Evolutionary conservation across 2,888 invertebrate genomes (phyloP).

Genomic region (Ornithoptera priamus): DNA sequence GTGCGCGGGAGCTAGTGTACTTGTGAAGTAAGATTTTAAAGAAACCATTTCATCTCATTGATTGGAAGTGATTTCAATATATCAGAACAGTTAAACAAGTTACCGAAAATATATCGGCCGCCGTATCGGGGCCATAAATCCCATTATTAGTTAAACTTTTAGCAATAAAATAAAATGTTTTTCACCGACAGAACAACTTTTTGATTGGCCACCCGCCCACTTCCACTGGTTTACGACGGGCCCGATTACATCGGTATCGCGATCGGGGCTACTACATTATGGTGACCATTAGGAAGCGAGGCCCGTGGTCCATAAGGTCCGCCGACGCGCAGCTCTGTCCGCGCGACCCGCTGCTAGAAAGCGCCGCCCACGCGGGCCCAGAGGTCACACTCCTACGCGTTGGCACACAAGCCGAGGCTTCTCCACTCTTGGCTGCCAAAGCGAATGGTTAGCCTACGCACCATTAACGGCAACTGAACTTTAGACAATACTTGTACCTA

Average conservation of each 20-base stretch:
- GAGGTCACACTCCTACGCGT: slow-evolving; percentile 71
- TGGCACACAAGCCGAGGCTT: slow-evolving; percentile 37
- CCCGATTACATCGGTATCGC: slow-evolving; percentile 12
- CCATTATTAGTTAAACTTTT: slow-evolving; percentile 3
- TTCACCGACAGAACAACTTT: slow-evolving; percentile 8
- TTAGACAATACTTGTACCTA: no score
- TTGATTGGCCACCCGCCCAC: slow-evolving; percentile 21
- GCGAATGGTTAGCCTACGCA: not conserved
- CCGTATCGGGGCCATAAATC: not conserved
- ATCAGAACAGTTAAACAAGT: no score
- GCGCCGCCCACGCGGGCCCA: slow-evolving; percentile 67
- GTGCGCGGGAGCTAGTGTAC: no score
- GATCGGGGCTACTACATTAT: slow-evolving; percentile 10
- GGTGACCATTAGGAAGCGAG: slow-evolving; percentile 29
- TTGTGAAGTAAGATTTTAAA: no score
- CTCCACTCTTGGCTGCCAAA: not conserved
- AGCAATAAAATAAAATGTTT: slow-evolving; percentile 6
- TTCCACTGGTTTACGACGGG: slow-evolving; percentile 1
- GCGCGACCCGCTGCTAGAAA: slow-evolving; percentile 46
- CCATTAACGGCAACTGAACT: no score
- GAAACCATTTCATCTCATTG: no score
- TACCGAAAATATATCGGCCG: no score
- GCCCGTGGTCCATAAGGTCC: slow-evolving; percentile 31
- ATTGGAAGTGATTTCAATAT: no score
- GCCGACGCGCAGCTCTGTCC: slow-evolving; percentile 33